These are phyloP conservation scores for Eledone cirrhosa DNA, from an alignment of 2,888 invertebrate species.

Conservation along the genomic window DNA sequence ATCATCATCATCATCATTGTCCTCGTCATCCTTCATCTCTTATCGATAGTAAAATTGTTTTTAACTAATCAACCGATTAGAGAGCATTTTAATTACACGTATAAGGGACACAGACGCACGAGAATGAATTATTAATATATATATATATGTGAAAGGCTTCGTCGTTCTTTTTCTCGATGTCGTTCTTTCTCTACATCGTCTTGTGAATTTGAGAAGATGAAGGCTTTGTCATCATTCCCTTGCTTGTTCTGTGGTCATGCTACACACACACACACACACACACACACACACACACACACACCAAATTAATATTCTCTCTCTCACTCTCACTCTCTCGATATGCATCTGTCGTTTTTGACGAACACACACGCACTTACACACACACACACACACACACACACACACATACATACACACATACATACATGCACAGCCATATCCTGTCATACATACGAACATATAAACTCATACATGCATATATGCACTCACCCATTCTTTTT, in stretches of 20 bases:
- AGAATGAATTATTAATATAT: conserved; percentile 1
- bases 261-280: no score
- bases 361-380: neutral
- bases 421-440: no score
- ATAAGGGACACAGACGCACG: conserved; percentile 9
- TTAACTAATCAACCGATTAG: conserved; percentile 14
- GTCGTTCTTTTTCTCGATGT: neutral
- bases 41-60: neutral
- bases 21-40: neutral
- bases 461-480: no score
- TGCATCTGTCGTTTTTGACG: neutral
- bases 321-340: neutral
- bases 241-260: conserved; percentile 9
- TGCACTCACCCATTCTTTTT: neutral
- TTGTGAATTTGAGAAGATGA: neutral
- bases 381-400: conserved; percentile 2
- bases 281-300: no score
- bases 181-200: neutral
- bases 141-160: neutral
- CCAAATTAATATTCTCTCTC: conserved; percentile 25
- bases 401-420: neutral
- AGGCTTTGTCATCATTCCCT: conserved; percentile 11
- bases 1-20: neutral
- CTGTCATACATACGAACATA: neutral
- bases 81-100: conserved; percentile 22